Percentiles rank a stretch among this genome's conserved stretches.
Conservation (phyloP, 1,140 invertebrate species). For the Rhyacophila brunnea region DNA sequence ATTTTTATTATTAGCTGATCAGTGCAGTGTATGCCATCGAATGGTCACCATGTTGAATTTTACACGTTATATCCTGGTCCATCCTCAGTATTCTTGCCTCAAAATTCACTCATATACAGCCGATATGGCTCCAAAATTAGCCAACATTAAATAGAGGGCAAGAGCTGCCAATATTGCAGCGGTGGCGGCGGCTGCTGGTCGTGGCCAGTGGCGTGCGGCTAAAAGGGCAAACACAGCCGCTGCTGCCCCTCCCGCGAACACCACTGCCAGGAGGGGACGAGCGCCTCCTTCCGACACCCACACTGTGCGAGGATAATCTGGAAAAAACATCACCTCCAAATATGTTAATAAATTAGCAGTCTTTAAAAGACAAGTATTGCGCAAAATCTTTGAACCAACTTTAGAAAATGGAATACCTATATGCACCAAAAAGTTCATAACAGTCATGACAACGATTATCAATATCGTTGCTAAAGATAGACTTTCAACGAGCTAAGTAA, state of each 20-base stretch:
- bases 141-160: conserved; percentile 16
- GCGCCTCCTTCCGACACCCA: background rate
- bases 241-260: conserved; percentile 2
- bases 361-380: no score
- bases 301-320: background rate
- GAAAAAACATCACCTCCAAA: background rate
- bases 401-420: no score
- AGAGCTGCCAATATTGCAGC: conserved; percentile 3
- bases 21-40: no score
- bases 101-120: conserved; percentile 18
- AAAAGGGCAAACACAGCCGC: conserved; percentile 7
- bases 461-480: no score
- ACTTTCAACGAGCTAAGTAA: no score
- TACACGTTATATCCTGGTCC: no score
- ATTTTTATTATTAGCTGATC: no score
- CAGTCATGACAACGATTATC: no score
- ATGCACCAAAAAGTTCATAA: no score
- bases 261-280: conserved; percentile 4
- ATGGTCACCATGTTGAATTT: no score
- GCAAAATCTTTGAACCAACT: no score
- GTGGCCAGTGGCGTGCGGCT: conserved; percentile 13
- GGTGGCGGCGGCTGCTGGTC: conserved; percentile 4
- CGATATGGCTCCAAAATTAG: background rate
- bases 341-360: background rate
- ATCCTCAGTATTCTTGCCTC: no score